phyloP scores from a whole-genome alignment of 2,797 vertebrate species.

The Ciconia nigra region DNA sequence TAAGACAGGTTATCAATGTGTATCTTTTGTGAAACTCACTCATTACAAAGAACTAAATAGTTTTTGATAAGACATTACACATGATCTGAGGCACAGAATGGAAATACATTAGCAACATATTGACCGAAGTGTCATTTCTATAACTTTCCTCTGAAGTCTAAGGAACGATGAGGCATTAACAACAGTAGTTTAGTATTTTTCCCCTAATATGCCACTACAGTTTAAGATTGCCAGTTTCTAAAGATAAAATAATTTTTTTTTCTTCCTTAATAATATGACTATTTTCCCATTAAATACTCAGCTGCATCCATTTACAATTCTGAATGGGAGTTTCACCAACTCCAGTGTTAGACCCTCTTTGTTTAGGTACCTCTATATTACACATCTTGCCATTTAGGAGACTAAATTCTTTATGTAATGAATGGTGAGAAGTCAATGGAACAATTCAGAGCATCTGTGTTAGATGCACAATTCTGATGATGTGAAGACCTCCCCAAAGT shows the following conservation, averaged over 20 bases:
- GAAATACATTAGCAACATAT: conserved; percentile 10
- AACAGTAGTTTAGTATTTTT: neutral
- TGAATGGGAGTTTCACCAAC: neutral
- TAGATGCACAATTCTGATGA: neutral
- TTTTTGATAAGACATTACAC: neutral
- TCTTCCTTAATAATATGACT: neutral
- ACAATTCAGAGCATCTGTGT: neutral
- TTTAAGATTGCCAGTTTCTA: conserved; percentile 11
- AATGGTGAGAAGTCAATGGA: neutral
- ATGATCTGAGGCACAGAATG: neutral
- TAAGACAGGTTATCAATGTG: neutral
- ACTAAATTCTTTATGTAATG: neutral
- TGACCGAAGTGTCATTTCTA: conserved; percentile 26
- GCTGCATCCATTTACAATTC: neutral
- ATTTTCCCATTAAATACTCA: neutral
- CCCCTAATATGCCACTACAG: neutral
- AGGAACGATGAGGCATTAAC: conserved; percentile 24
- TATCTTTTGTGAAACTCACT: neutral
- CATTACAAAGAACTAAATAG: neutral
- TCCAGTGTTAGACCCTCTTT: neutral
- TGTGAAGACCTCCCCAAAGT: neutral
- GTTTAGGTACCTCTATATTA: neutral
- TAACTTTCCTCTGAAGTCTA: neutral
- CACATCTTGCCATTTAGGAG: neutral
- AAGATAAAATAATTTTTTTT: neutral